Conservation (phyloP, 2,797 vertebrate species). For the Dermochelys coriacea region DNA sequence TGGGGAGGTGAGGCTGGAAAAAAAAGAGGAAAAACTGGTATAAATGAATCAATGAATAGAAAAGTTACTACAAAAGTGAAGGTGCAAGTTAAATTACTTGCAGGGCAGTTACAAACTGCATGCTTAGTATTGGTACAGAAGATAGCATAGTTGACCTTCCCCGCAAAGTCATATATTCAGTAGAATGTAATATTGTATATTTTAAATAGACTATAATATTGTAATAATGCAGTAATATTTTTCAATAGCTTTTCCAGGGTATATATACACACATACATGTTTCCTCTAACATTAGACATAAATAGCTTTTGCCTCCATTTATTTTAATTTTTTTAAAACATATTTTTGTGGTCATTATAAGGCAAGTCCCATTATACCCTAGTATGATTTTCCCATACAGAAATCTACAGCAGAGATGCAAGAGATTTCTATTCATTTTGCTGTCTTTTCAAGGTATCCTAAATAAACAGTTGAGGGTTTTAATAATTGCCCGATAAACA, state of each 20-base stretch:
- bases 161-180: rapidly evolving
- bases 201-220: background rate
- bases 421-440: background rate
- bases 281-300: rapidly evolving
- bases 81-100: background rate
- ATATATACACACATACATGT: background rate
- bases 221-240: rapidly evolving
- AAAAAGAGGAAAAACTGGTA: rapidly evolving
- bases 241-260: background rate
- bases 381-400: background rate
- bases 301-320: rapidly evolving
- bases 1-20: background rate
- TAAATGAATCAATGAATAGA: rapidly evolving
- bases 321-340: background rate
- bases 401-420: background rate
- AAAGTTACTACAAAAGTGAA: background rate
- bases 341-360: background rate
- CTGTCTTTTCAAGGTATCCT: background rate
- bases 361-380: rapidly evolving
- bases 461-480: background rate
- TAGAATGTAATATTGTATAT: background rate
- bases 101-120: background rate
- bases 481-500: background rate
- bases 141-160: background rate
- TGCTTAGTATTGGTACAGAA: background rate